Base-by-base conservation (phyloP, 92 coral and sea anemone species). In the Paragorgia papillata region DNA sequence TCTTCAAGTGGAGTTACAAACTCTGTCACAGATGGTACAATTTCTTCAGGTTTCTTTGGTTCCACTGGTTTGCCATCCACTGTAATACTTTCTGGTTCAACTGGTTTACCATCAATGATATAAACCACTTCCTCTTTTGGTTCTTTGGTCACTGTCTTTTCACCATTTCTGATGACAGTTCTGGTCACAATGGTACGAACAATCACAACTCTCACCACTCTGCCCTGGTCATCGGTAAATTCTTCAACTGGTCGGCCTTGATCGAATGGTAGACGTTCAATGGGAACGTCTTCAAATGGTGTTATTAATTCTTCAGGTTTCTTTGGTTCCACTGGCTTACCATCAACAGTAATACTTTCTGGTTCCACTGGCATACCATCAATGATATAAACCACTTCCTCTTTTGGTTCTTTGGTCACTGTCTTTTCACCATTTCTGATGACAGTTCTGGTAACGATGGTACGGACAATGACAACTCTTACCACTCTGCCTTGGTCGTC, bases 391-490 rank as follows among this genome's bases (percentile, higher is more conserved):
- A 71, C 64, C 29, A 71, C 78, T 29, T 27, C 44, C 22, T 71
- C 51, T 55, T 71, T 54, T 48, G 74, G 63, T 27, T 83, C 87
- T 57, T 15, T 74, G 7, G 83, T 70, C 53, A 48, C 56, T 40
- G 10, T 83, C 32, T 63, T 44, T 65, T 58, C 40, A 32, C 79
- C 44, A 84, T 79, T 55, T 73, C 43, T 46, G 82, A 44, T 68
- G 48, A 80, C 17, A 58, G 87, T 19, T 55, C 74, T 57, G 43
- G 85, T 32, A 85, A 88, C 49, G 74, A 73, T 21, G 68, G 86
- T 21, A 83, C 90, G 30, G 0, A 66, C 33, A 37, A 69, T 48
- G 18, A 69, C 27, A 5, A 69, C 60, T 34, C 14, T 69, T 0
- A 69, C 76, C 28, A 69, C 62, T 49, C 76, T 71, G 26, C 78